Conservation (phyloP, 2,888 invertebrate species). For the Cheilosia impressa region DNA sequence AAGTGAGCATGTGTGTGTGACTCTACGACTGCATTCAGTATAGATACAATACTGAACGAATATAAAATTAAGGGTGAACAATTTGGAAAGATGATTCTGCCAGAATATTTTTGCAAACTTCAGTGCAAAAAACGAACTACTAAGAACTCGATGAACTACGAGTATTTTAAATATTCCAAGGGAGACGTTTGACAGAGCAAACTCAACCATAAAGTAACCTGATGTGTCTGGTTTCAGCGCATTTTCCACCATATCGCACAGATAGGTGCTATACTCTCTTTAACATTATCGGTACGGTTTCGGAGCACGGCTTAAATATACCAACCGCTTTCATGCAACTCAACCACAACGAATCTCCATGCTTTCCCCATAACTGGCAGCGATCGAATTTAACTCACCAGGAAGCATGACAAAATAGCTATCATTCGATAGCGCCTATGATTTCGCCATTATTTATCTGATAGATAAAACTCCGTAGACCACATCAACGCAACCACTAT, state of each 20-base stretch:
- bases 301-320: not conserved
- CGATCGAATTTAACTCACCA: conserved; percentile 33
- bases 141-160: too few species aligned
- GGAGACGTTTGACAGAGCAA: too few species aligned
- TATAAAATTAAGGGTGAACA: too few species aligned
- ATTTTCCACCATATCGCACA: not conserved
- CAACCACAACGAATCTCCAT: conserved; percentile 20
- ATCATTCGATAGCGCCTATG: conserved; percentile 39
- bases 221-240: not conserved
- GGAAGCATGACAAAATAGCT: conserved; percentile 46
- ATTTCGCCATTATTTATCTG: conserved; percentile 46
- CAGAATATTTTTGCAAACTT: too few species aligned
- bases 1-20: too few species aligned
- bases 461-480: conserved; percentile 51
- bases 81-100: too few species aligned
- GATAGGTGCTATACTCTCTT: not conserved
- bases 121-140: too few species aligned
- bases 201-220: too few species aligned
- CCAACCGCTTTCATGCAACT: conserved; percentile 32
- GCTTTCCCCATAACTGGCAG: conserved; percentile 9
- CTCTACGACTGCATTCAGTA: too few species aligned
- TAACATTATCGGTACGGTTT: conserved; percentile 25
- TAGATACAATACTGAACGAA: too few species aligned
- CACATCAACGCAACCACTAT: conserved; percentile 62
- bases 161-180: too few species aligned